These are phyloP conservation scores for Eupithecia insigniata DNA, from an alignment of 2,888 invertebrate genomes.

Conservation along the genomic window DNA sequence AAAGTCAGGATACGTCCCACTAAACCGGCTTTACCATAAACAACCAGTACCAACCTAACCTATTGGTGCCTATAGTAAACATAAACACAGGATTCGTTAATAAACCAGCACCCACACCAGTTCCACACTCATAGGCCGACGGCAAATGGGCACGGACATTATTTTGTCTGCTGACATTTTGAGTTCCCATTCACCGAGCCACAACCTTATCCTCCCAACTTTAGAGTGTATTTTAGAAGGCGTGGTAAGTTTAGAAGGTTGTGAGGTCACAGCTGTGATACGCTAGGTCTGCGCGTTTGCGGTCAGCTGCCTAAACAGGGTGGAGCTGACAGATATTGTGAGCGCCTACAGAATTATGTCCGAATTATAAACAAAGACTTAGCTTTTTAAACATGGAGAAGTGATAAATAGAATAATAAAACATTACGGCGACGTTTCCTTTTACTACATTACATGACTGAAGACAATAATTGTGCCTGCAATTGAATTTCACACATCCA, in stretches of 20 bases:
- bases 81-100: slow-evolving; percentile 8
- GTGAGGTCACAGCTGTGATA: slow-evolving; percentile 65
- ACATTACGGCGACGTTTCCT: neutral
- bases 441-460: neutral
- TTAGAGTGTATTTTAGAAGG: slow-evolving; percentile 14
- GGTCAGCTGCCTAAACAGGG: slow-evolving; percentile 69
- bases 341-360: slow-evolving; percentile 46
- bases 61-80: neutral
- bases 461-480: neutral
- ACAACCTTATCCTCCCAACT: slow-evolving; percentile 1
- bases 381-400: neutral
- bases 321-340: slow-evolving; percentile 57
- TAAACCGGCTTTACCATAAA: neutral
- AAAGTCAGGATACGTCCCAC: neutral
- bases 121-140: neutral
- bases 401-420: neutral
- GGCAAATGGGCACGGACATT: slow-evolving; percentile 38
- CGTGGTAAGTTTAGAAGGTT: neutral
- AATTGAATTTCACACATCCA: neutral
- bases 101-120: slow-evolving; percentile 6
- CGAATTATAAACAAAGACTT: slow-evolving; percentile 24
- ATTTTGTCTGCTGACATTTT: slow-evolving; percentile 42
- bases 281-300: slow-evolving; percentile 67
- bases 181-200: neutral
- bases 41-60: neutral